phyloP scores from a whole-genome alignment of 2,888 invertebrate species.

The Byasa hedistus region DNA sequence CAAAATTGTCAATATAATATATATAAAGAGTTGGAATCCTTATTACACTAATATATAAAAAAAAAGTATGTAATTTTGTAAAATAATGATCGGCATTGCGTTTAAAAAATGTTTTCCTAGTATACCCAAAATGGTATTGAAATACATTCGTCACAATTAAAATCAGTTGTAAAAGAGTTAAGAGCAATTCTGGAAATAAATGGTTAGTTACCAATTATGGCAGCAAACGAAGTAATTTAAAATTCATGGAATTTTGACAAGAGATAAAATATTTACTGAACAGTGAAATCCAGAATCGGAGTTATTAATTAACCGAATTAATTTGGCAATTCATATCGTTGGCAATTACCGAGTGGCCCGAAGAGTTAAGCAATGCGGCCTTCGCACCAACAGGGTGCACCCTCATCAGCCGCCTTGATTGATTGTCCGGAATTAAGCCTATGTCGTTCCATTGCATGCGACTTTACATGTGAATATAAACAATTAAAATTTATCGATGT shows the following conservation, averaged over 20 bases:
- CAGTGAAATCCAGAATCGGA: constrained; percentile 47
- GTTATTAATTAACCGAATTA: constrained; percentile 52
- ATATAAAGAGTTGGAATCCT: not conserved
- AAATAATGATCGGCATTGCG: too few relatives aligned
- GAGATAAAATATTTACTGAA: constrained; percentile 63
- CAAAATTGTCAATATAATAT: not conserved
- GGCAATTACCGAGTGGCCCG: constrained; percentile 51
- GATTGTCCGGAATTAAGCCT: constrained; percentile 71
- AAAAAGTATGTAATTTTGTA: too few relatives aligned
- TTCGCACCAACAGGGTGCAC: constrained; percentile 53
- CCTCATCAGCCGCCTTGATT: constrained; percentile 68
- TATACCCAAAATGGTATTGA: not conserved
- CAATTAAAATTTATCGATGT: constrained; percentile 33
- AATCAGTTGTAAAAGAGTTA: constrained; percentile 11
- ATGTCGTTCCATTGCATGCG: constrained; percentile 40
- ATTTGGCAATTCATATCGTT: constrained; percentile 49
- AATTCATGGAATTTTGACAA: constrained; percentile 67
- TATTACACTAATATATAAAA: too few relatives aligned
- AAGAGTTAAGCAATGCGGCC: constrained; percentile 54
- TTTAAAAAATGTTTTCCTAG: too few relatives aligned
- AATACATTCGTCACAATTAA: constrained; percentile 38
- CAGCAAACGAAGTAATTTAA: constrained; percentile 47
- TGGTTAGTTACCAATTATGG: constrained; percentile 28
- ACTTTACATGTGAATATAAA: constrained; percentile 42
- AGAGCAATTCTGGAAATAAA: constrained; percentile 21